Conservation (phyloP, 2,888 invertebrate genomes). For the Aleiodes testaceus region DNA sequence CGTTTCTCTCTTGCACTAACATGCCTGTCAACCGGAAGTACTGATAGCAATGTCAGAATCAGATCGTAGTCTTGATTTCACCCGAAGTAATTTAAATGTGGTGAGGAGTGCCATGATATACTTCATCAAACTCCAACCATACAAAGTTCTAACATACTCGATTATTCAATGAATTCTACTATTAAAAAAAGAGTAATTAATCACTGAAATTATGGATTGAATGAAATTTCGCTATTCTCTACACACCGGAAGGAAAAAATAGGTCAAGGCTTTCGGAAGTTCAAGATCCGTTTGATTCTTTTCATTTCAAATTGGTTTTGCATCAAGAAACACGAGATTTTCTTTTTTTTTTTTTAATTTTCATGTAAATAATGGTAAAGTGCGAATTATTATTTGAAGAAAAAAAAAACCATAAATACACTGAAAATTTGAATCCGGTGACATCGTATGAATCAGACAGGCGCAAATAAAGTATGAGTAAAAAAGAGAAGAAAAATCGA, state of each 20-base stretch:
- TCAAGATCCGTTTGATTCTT: neutral
- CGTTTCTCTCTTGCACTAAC: conserved; percentile 14
- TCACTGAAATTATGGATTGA: too few relatives aligned
- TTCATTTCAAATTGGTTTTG: neutral
- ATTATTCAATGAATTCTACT: too few relatives aligned
- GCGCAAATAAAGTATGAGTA: neutral
- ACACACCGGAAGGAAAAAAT: conserved; percentile 4
- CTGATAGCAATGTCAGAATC: conserved; percentile 20
- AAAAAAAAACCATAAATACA: neutral
- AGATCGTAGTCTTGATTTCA: neutral
- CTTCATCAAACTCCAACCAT: neutral
- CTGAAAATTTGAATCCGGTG: conserved; percentile 18
- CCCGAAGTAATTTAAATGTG: neutral
- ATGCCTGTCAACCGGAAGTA: conserved; percentile 14
- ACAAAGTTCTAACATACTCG: too few relatives aligned
- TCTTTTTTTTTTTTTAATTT: too few relatives aligned
- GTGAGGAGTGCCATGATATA: conserved; percentile 5
- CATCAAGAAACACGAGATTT: too few relatives aligned
- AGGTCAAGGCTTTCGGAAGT: conserved; percentile 28
- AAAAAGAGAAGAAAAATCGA: conserved; percentile 1
- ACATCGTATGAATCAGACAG: conserved; percentile 13
- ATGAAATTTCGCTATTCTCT: conserved; percentile 1
- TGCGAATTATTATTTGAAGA: neutral
- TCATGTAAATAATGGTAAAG: too few relatives aligned
- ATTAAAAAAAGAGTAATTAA: too few relatives aligned